Percentiles rank a stretch among this genome's conserved stretches.
Evolutionary conservation across 2,888 invertebrate genomes (phyloP).

Genomic region (Boloria euphrosyne): DNA sequence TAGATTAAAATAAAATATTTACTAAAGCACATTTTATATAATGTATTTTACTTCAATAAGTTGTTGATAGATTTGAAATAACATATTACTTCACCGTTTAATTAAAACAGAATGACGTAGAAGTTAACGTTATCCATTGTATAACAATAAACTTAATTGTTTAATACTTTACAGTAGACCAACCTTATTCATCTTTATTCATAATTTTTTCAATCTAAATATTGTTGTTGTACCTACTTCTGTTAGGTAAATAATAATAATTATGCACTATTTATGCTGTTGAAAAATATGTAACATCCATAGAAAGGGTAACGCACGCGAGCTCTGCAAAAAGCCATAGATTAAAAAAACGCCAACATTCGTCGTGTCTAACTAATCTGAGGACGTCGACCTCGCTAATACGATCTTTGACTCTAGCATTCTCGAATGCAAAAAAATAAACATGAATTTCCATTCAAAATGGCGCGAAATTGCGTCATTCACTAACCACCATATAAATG

Average conservation of each 20-base stretch:
- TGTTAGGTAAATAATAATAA: neutral
- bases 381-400: conserved; percentile 72
- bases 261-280: neutral
- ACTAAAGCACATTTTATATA: neutral
- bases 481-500: conserved; percentile 18
- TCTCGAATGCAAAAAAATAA: conserved; percentile 55
- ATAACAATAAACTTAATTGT: too few species aligned
- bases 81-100: too few species aligned
- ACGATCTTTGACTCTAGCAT: conserved; percentile 47
- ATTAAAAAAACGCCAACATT: conserved; percentile 59
- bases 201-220: too few species aligned
- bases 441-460: conserved; percentile 44
- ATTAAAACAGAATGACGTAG: too few species aligned
- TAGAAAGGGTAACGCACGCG: conserved; percentile 70
- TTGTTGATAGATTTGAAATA: too few species aligned
- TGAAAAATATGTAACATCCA: conserved; percentile 1
- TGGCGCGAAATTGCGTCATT: conserved; percentile 42
- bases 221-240: too few species aligned
- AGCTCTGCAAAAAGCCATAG: conserved; percentile 63
- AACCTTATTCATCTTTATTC: too few species aligned
- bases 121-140: too few species aligned
- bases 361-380: conserved; percentile 66
- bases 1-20: conserved; percentile 19
- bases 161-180: too few species aligned
- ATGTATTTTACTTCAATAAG: neutral